A percentile compares a stretch with the other conserved stretches of the same genome.
Conservation (phyloP, 2,113 vertebrate species). For the Benitochromis conjunctus region DNA sequence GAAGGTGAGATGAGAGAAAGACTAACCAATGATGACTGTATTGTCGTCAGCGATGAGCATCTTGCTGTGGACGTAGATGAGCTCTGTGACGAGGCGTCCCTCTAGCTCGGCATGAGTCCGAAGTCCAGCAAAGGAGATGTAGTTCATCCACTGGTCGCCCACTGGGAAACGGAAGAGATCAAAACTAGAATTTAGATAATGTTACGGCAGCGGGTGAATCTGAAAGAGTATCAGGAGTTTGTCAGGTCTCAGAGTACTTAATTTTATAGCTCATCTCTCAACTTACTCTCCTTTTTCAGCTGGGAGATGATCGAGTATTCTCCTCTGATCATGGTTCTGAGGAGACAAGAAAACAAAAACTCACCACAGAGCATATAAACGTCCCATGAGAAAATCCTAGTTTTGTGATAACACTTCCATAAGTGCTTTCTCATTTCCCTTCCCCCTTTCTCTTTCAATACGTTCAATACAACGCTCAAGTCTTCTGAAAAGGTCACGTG, state of each 20-base stretch:
- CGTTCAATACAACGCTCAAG: accelerated
- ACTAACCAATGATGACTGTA: conserved; percentile 94
- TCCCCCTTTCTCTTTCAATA: neutral
- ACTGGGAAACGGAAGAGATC: conserved; percentile 68
- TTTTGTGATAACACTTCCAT: neutral
- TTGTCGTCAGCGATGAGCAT: conserved; percentile 94
- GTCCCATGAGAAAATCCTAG: neutral
- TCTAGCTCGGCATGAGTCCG: conserved; percentile 90
- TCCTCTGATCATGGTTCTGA: conserved; percentile 93
- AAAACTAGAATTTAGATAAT: neutral
- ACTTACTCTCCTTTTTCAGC: conserved; percentile 86
- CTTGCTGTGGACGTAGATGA: conserved; percentile 99
- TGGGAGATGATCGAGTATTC: conserved; percentile 92
- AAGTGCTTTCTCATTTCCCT: neutral
- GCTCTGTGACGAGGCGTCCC: conserved; percentile 88
- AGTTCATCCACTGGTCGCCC: conserved; percentile 97
- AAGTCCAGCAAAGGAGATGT: conserved; percentile 93
- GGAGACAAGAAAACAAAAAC: neutral
- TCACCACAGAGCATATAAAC: neutral
- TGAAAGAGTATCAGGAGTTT: neutral
- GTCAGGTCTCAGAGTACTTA: neutral
- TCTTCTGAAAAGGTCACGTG: neutral
- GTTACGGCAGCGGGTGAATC: neutral
- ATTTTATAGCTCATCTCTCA: neutral
- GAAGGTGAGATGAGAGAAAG: neutral